Percentiles rank a stretch among this genome's conserved stretches.
Evolutionary conservation across 2,888 invertebrate genomes (phyloP).

Genomic region (Drosophila anceps): DNA sequence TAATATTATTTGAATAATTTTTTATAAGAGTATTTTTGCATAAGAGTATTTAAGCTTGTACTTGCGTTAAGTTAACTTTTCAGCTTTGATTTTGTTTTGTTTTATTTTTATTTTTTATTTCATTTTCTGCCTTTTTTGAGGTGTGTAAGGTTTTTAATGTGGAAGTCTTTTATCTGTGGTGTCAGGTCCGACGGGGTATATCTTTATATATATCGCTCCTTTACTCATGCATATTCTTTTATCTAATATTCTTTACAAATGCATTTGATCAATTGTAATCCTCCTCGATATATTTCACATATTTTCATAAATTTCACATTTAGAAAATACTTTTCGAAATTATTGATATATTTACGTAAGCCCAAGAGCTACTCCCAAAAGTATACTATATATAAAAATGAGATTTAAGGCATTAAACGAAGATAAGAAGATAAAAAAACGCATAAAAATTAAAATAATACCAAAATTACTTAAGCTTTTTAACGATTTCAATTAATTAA

Average conservation of each 20-base stretch:
- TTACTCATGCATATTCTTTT: background rate
- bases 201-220: background rate
- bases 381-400: slow-evolving; percentile 43
- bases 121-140: slow-evolving; percentile 43
- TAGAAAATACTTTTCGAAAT: background rate
- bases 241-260: background rate
- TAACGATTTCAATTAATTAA: slow-evolving; percentile 3
- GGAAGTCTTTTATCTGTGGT: slow-evolving; percentile 45
- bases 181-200: background rate
- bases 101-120: background rate
- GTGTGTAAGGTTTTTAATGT: slow-evolving; percentile 51
- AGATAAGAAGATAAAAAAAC: background rate
- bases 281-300: background rate
- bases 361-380: slow-evolving; percentile 22
- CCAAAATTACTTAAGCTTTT: background rate
- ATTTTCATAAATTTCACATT: background rate
- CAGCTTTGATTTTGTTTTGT: slow-evolving; percentile 6
- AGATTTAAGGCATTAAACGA: background rate
- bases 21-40: no score
- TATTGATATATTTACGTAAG: background rate
- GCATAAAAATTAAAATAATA: background rate
- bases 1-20: no score
- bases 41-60: background rate
- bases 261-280: background rate
- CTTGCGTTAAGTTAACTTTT: background rate